Evolutionary conservation across 1,140 invertebrate genomes (phyloP).

Genomic region (Drosophila malerkotliana): DNA sequence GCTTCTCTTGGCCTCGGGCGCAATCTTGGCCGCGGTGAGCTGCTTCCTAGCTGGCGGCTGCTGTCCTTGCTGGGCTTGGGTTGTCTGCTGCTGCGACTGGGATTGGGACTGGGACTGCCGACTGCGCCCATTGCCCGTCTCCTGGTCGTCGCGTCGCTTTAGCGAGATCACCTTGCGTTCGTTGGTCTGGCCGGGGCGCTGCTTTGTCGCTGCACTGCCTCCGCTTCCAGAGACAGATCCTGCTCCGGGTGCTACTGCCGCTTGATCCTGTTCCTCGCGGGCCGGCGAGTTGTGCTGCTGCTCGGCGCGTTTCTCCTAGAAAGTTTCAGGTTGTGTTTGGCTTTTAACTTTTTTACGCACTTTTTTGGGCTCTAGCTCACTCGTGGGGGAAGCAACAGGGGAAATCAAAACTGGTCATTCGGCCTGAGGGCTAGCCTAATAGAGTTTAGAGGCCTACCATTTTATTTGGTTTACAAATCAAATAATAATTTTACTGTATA

Average conservation of each 20-base stretch:
- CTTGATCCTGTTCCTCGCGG: slow-evolving; percentile 48
- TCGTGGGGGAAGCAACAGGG: neutral
- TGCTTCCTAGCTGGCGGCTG: slow-evolving; percentile 56
- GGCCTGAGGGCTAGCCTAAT: neutral
- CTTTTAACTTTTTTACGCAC: neutral
- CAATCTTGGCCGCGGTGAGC: slow-evolving; percentile 76
- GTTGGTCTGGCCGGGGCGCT: slow-evolving; percentile 41
- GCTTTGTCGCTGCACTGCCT: slow-evolving; percentile 48
- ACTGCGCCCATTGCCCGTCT: slow-evolving; percentile 32
- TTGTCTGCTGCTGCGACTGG: slow-evolving; percentile 3
- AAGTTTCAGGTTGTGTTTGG: slow-evolving; percentile 18
- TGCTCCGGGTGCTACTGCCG: neutral
- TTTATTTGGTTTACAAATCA: too few relatives aligned
- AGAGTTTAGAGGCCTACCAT: neutral
- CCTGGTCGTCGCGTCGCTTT: slow-evolving; percentile 71
- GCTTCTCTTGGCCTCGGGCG: slow-evolving; percentile 79
- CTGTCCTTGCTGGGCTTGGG: slow-evolving; percentile 7
- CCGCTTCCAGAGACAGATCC: slow-evolving; percentile 6
- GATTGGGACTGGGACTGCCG: slow-evolving; percentile 12
- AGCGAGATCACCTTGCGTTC: slow-evolving; percentile 82
- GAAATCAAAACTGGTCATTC: neutral
- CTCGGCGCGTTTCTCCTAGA: slow-evolving; percentile 71
- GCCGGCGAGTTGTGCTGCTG: slow-evolving; percentile 61
- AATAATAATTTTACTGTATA: too few relatives aligned
- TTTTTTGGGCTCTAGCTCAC: neutral